Base-by-base conservation (phyloP, 2,113 vertebrate genomes). In the Cygnus atratus region DNA sequence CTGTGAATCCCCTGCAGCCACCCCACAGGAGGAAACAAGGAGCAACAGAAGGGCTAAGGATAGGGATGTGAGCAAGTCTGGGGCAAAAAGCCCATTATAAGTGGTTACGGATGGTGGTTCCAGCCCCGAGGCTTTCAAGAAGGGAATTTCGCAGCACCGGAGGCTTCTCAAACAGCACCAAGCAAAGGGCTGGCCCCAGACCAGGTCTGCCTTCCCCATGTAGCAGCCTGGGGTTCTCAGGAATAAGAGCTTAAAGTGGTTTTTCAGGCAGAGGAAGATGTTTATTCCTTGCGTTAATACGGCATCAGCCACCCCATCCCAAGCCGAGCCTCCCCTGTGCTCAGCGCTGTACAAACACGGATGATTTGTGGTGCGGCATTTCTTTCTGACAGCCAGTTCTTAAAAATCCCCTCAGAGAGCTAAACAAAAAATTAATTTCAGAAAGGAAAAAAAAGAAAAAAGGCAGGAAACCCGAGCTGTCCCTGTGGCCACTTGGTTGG, bases 61-160 rank as follows among this genome's bases (percentile, higher is more conserved):
- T 20, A 4, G 37, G 21, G 25, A 50, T 0, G 1, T 5, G 33
- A 89, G 17, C 13, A 33, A 61, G 59, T 19, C 35, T 39, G 37
- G 35, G 35, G n/a, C 59, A 81, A 44, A 70, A 58, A 6, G 3
- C 0, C 4, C 19, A 0, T 52, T 48, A 13, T 4, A 57, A 26
- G 18, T 12, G 2, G 5, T 3, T 3, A 37, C 55, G 59, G 13
- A 31, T 6, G 2, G 20, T 2, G 1, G 16, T 16, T 33, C 35
- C 62, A 28, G 54, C 14, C 44, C 33, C 39, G 18, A 33, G 12
- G 37, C 9, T 14, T 57, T 17, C 39, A 41, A 44, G 31, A 78
- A 52, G 24, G 29, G 81, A 76, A 44, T 33, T 89, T 43, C 50
- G 57, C 25, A 6, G 15, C 0, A 1, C 18, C 1, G 37, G 68